phyloP scores from a whole-genome alignment of 2,113 vertebrate genomes.

The Xenopus laevis region DNA sequence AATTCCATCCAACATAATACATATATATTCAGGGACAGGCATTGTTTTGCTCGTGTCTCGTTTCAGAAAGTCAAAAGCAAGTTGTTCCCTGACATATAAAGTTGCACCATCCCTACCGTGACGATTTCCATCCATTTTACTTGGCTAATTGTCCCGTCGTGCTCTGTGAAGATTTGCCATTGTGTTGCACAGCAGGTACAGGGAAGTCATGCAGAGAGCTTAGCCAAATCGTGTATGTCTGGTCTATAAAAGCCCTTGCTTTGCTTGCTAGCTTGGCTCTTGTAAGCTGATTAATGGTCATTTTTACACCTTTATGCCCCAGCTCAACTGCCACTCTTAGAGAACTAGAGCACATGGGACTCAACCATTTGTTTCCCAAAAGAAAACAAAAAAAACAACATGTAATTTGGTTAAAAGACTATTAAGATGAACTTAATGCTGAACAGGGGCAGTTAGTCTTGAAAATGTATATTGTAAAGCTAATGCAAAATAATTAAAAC shows the following conservation, averaged over 20 bases:
- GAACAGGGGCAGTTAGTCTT: too few relatives aligned
- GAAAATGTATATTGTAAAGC: too few relatives aligned
- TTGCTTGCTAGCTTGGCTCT: conserved; percentile 24
- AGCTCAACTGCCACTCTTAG: conserved; percentile 20
- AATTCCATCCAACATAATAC: background rate
- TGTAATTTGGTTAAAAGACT: conserved; percentile 5
- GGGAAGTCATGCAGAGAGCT: conserved; percentile 28
- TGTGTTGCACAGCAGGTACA: conserved; percentile 16
- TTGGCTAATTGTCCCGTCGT: conserved; percentile 49
- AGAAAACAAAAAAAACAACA: background rate
- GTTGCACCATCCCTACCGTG: conserved; percentile 8
- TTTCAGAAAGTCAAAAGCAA: background rate
- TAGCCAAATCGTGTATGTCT: conserved; percentile 14
- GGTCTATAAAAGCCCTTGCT: conserved; percentile 44
- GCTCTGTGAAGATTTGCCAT: conserved; percentile 48
- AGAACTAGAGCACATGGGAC: background rate
- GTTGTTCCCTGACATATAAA: background rate
- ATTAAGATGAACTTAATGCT: too few relatives aligned
- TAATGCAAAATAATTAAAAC: too few relatives aligned
- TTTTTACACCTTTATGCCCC: conserved; percentile 35
- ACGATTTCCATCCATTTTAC: conserved; percentile 46
- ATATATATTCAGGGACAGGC: background rate
- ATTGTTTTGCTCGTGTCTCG: background rate
- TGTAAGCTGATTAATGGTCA: conserved; percentile 46
- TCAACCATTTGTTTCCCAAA: too few relatives aligned